phyloP scores from a whole-genome alignment of 2,113 vertebrate genomes.

The Hipposideros armiger region DNA sequence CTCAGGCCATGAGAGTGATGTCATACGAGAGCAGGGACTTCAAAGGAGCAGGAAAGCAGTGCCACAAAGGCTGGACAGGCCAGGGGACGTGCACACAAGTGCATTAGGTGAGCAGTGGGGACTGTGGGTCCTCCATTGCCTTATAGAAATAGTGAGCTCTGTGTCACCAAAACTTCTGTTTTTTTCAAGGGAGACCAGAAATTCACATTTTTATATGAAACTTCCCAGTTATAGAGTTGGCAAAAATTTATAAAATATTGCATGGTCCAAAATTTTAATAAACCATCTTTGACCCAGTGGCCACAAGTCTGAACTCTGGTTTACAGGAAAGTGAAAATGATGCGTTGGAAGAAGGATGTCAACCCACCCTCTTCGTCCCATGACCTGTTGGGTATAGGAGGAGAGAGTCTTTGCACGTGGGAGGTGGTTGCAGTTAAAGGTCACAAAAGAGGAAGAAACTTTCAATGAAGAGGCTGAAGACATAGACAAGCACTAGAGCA shows the following conservation, averaged over 20 bases:
- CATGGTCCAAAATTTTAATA: not conserved
- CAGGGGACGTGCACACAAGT: accelerated
- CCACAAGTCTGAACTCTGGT: not conserved
- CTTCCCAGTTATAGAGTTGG: not conserved
- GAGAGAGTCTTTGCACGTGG: not conserved
- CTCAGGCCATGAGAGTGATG: not conserved
- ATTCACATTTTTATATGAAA: not conserved
- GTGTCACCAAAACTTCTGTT: not conserved
- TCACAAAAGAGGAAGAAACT: not conserved
- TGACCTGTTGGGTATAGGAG: not conserved
- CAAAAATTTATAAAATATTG: not conserved
- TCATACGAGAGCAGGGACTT: not conserved
- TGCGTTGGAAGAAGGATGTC: not conserved
- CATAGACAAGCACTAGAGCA: not conserved
- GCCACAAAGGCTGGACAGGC: not conserved
- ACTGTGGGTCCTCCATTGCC: too few species aligned
- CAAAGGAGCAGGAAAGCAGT: not conserved
- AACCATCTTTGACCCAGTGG: not conserved
- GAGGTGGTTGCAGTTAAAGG: not conserved
- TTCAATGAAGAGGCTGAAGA: not conserved
- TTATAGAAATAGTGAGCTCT: not conserved
- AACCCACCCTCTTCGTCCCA: not conserved
- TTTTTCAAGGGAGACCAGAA: not conserved
- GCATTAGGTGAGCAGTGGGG: not conserved
- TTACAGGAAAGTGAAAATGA: not conserved